A percentile compares a stretch with the other conserved stretches of the same genome.
These are phyloP conservation scores for Sphaerophoria rueppellii DNA, from an alignment of 2,888 invertebrate species.

Conservation along the genomic window DNA sequence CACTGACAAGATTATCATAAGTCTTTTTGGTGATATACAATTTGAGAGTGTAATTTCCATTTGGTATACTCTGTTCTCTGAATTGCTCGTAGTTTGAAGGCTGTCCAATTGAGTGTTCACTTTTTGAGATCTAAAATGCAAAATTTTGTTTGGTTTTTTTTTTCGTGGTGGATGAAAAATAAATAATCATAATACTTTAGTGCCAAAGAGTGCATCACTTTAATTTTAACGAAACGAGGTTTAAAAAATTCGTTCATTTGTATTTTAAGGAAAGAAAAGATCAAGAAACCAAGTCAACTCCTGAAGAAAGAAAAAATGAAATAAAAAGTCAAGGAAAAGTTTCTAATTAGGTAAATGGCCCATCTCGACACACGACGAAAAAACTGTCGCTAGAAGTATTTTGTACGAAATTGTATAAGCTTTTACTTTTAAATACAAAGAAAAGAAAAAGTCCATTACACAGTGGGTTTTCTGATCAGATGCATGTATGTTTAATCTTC, in stretches of 20 bases:
- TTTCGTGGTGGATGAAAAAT: slow-evolving; percentile 53
- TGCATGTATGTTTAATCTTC: too few species aligned
- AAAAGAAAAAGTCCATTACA: too few species aligned
- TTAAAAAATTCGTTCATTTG: too few species aligned
- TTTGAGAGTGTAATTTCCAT: slow-evolving; percentile 71
- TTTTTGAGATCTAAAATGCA: slow-evolving; percentile 76
- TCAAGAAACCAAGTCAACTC: slow-evolving; percentile 25
- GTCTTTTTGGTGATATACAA: slow-evolving; percentile 76
- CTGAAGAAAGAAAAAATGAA: not conserved
- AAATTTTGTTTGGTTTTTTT: slow-evolving; percentile 43
- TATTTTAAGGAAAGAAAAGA: slow-evolving; percentile 1
- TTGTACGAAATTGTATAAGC: too few species aligned
- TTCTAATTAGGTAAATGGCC: too few species aligned
- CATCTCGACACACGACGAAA: too few species aligned
- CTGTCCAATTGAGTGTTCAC: slow-evolving; percentile 76
- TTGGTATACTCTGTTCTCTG: slow-evolving; percentile 76
- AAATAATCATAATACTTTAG: slow-evolving; percentile 26
- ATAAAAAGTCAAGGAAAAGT: not conserved
- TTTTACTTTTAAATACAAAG: too few species aligned
- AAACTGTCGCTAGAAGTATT: too few species aligned
- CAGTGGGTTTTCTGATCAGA: too few species aligned
- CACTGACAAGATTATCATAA: slow-evolving; percentile 66
- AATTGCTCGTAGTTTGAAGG: slow-evolving; percentile 76
- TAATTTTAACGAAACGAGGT: not conserved
- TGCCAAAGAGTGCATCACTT: slow-evolving; percentile 22